These are phyloP conservation scores for Carposina sasakii DNA, from an alignment of 1,140 invertebrate genomes.

Conservation along the genomic window DNA sequence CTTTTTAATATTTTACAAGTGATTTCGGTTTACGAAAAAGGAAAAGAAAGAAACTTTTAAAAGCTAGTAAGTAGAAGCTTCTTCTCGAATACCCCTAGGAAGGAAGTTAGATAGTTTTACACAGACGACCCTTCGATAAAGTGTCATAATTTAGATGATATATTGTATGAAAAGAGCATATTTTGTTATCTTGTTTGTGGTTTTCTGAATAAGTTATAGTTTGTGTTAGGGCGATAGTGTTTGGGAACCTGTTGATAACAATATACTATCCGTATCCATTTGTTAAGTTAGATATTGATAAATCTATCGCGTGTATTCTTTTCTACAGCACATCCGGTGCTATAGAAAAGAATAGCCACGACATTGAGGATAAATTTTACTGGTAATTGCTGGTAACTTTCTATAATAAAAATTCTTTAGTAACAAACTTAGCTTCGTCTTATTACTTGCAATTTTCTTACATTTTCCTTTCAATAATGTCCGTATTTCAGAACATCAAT, in stretches of 20 bases:
- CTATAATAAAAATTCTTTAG: no score
- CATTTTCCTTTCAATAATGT: no score
- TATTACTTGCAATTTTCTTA: no score
- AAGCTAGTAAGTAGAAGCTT: conserved; percentile 32
- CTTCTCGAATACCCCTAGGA: conserved; percentile 37
- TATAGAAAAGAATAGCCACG: no score
- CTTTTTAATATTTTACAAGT: conserved; percentile 39
- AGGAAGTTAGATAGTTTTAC: conserved; percentile 52
- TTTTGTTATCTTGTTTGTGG: conserved; percentile 45
- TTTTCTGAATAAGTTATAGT: conserved; percentile 33
- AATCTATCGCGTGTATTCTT: no score
- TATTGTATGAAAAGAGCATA: conserved; percentile 49
- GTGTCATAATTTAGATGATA: conserved; percentile 57
- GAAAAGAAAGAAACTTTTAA: conserved; percentile 45
- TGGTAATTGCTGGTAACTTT: no score
- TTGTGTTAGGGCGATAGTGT: conserved; percentile 20
- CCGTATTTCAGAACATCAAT: no score
- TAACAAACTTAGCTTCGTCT: no score
- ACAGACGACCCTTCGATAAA: conserved; percentile 54
- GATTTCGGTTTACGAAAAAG: conserved; percentile 38
- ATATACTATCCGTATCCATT: no score
- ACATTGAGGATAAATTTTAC: no score
- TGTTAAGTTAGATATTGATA: no score
- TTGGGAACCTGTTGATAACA: conserved; percentile 20
- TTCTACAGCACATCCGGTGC: no score